Percentiles rank a stretch among this genome's conserved stretches.
These are phyloP conservation scores for Argopecten irradians DNA, from an alignment of 1,140 invertebrate species.

Conservation along the genomic window DNA sequence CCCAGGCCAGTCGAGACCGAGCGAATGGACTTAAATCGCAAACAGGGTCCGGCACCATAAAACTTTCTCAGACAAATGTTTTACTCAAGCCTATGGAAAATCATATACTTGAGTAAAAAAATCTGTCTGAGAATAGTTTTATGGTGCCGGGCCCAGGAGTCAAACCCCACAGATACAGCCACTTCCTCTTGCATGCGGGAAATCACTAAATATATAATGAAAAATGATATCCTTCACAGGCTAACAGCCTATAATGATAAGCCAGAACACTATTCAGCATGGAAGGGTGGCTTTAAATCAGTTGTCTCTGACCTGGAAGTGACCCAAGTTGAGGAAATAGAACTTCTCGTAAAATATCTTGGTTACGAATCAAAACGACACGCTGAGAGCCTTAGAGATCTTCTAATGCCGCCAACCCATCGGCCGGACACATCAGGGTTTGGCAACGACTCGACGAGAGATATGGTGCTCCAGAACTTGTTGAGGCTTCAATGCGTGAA, in stretches of 20 bases:
- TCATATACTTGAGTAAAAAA: too few relatives aligned
- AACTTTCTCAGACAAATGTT: too few relatives aligned
- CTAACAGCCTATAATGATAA: constrained; percentile 36
- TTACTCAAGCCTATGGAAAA: too few relatives aligned
- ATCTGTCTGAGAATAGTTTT: too few relatives aligned
- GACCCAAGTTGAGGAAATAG: constrained; percentile 41
- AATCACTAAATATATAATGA: constrained; percentile 35
- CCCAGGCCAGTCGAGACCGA: too few relatives aligned
- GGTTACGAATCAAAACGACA: constrained; percentile 41
- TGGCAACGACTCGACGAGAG: constrained; percentile 52
- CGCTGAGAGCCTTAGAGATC: constrained; percentile 40
- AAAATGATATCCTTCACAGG: constrained; percentile 36
- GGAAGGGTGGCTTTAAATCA: constrained; percentile 45
- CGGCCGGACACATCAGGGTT: constrained; percentile 13
- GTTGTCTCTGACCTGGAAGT: constrained; percentile 35
- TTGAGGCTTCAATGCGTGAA: constrained; percentile 40
- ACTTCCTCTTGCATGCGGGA: background rate
- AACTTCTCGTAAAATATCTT: constrained; percentile 51
- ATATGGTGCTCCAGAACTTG: constrained; percentile 47
- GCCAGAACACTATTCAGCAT: constrained; percentile 33
- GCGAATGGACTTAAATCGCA: too few relatives aligned
- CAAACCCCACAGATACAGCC: too few relatives aligned
- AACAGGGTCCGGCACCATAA: too few relatives aligned
- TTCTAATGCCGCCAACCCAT: constrained; percentile 32
- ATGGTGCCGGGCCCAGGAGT: too few relatives aligned